Conservation (phyloP, 2,113 vertebrate species). For the Diadophis punctatus region DNA sequence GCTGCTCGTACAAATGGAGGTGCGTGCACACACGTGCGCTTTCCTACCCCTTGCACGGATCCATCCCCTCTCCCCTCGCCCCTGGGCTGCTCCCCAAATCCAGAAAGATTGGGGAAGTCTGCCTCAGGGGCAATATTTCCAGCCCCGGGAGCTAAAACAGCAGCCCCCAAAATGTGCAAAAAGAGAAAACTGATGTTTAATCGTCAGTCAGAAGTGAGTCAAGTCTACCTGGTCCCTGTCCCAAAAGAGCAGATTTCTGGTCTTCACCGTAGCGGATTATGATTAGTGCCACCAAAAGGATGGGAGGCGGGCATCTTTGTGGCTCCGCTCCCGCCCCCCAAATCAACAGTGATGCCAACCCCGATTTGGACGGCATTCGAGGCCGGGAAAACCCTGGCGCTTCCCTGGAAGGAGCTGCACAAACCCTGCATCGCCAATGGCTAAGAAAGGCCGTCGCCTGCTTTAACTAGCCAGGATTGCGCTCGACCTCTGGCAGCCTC, state of each 20-base stretch:
- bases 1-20: too few species aligned
- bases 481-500: not conserved
- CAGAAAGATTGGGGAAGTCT: not conserved
- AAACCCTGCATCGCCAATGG: accelerated
- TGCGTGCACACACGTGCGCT: too few species aligned
- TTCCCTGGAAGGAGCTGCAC: not conserved
- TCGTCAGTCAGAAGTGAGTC: not conserved
- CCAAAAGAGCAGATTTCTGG: not conserved
- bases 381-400: too few species aligned
- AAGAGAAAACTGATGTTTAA: not conserved
- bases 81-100: not conserved
- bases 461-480: not conserved
- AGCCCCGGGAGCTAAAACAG: not conserved
- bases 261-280: not conserved
- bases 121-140: not conserved
- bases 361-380: not conserved
- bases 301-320: not conserved
- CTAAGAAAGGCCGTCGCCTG: accelerated
- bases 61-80: too few species aligned
- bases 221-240: too few species aligned
- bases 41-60: too few species aligned
- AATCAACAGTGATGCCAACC: not conserved
- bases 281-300: too few species aligned
- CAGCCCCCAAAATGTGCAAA: not conserved
- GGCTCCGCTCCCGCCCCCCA: not conserved